Percentiles rank a stretch among this genome's conserved stretches.
phyloP scores from a whole-genome alignment of 2,888 invertebrate species.

The Ernsta delagoae region DNA sequence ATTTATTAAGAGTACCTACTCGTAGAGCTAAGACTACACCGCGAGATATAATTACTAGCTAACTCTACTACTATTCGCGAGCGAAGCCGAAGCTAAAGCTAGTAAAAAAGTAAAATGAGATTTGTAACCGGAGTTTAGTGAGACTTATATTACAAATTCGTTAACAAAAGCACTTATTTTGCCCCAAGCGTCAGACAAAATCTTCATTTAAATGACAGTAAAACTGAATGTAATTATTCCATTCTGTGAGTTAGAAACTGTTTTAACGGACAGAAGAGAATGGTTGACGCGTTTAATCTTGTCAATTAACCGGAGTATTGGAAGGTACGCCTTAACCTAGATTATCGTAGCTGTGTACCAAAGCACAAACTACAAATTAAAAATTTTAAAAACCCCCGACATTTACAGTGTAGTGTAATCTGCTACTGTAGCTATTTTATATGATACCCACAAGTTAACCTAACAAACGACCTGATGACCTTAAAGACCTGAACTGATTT shows the following conservation, averaged over 20 bases:
- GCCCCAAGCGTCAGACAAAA: conserved; percentile 46
- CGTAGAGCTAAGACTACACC: too few species aligned
- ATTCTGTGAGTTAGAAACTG: conserved; percentile 58
- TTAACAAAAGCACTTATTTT: conserved; percentile 53
- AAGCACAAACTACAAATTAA: not conserved
- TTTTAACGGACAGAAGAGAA: conserved; percentile 57
- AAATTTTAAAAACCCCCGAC: too few species aligned
- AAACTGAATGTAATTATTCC: conserved; percentile 64
- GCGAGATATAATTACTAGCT: too few species aligned
- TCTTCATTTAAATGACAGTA: conserved; percentile 64
- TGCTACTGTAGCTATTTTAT: too few species aligned
- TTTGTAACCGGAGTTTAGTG: not conserved
- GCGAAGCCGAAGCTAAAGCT: too few species aligned
- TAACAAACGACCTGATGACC: too few species aligned
- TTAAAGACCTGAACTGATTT: too few species aligned
- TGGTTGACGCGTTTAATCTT: conserved; percentile 66
- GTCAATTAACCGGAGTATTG: conserved; percentile 72
- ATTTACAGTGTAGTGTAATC: too few species aligned
- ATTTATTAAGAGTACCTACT: too few species aligned
- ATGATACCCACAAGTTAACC: too few species aligned
- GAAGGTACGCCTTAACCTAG: conserved; percentile 40
- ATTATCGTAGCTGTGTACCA: conserved; percentile 13
- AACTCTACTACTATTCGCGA: too few species aligned
- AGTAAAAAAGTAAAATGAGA: too few species aligned
- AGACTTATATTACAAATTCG: conserved; percentile 48